Conservation (phyloP, 2,888 invertebrate species). For the Leucozona laternaria region DNA sequence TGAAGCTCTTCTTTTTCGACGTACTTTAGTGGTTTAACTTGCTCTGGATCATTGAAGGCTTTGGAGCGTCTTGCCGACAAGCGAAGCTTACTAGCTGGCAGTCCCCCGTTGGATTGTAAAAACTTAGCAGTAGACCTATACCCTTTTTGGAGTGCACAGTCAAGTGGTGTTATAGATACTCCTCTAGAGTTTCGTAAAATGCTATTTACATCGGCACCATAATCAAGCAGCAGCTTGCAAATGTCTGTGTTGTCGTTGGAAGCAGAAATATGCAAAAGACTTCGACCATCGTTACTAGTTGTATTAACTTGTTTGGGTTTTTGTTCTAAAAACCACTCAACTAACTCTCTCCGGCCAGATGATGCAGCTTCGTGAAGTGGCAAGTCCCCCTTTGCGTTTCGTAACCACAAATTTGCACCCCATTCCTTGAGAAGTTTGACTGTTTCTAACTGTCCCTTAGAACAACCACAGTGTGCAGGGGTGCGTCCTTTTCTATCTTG, state of each 20-base stretch:
- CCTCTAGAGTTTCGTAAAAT: slow-evolving; percentile 93
- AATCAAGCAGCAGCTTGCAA: slow-evolving; percentile 93
- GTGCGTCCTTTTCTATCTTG: slow-evolving; percentile 97
- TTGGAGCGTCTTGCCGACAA: slow-evolving; percentile 81
- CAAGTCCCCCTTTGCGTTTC: slow-evolving; percentile 96
- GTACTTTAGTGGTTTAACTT: slow-evolving; percentile 82
- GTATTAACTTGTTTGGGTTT: slow-evolving; percentile 93
- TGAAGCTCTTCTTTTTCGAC: slow-evolving; percentile 82
- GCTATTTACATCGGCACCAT: slow-evolving; percentile 93
- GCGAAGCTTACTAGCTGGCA: slow-evolving; percentile 89
- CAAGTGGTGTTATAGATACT: slow-evolving; percentile 93
- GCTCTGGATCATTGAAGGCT: slow-evolving; percentile 81
- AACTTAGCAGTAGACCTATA: slow-evolving; percentile 96
- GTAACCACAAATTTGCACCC: slow-evolving; percentile 95
- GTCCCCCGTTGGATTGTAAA: slow-evolving; percentile 94
- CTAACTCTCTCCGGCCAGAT: slow-evolving; percentile 94
- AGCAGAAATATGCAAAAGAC: slow-evolving; percentile 96
- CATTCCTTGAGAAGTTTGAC: slow-evolving; percentile 89
- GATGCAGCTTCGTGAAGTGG: slow-evolving; percentile 98
- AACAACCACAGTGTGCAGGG: slow-evolving; percentile 97
- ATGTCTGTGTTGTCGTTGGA: slow-evolving; percentile 96
- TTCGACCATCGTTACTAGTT: slow-evolving; percentile 96
- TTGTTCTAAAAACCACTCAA: slow-evolving; percentile 94
- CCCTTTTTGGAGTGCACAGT: slow-evolving; percentile 94
- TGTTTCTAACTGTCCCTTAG: slow-evolving; percentile 97